Percentiles rank a stretch among this genome's conserved stretches.
Conservation (phyloP, 2,113 vertebrate genomes). For the Polypterus senegalus region DNA sequence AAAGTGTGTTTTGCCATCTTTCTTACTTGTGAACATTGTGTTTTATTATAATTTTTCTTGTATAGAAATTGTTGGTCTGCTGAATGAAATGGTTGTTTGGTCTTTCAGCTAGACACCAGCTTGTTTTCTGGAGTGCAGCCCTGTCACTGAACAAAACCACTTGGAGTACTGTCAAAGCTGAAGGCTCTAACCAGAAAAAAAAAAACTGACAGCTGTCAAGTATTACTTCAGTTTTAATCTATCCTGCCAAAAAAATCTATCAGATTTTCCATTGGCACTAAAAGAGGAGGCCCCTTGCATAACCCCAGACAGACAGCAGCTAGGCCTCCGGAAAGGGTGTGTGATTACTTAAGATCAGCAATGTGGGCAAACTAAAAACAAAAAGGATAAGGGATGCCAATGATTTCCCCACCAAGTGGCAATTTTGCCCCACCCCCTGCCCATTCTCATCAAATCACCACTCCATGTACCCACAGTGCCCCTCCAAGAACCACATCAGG, state of each 20-base stretch:
- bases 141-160: constrained; percentile 24
- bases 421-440: constrained; percentile 52
- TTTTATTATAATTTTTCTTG: too few relatives aligned
- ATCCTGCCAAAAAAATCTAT: not conserved
- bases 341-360: constrained; percentile 47
- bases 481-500: constrained; percentile 69
- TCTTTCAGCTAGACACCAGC: constrained; percentile 6
- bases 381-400: constrained; percentile 44
- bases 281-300: constrained; percentile 21
- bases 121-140: constrained; percentile 26
- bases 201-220: constrained; percentile 26
- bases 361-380: constrained; percentile 61
- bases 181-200: constrained; percentile 7
- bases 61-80: not conserved
- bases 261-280: constrained; percentile 23
- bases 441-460: constrained; percentile 47
- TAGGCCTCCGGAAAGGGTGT: constrained; percentile 36
- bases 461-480: constrained; percentile 49
- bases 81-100: constrained; percentile 5
- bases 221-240: constrained; percentile 16
- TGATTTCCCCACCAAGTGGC: constrained; percentile 45
- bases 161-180: constrained; percentile 17
- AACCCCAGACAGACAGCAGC: constrained; percentile 22
- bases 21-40: too few relatives aligned
- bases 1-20: too few relatives aligned